These are phyloP conservation scores for Pheosia gnoma DNA, from an alignment of 2,888 invertebrate species.

Conservation along the genomic window DNA sequence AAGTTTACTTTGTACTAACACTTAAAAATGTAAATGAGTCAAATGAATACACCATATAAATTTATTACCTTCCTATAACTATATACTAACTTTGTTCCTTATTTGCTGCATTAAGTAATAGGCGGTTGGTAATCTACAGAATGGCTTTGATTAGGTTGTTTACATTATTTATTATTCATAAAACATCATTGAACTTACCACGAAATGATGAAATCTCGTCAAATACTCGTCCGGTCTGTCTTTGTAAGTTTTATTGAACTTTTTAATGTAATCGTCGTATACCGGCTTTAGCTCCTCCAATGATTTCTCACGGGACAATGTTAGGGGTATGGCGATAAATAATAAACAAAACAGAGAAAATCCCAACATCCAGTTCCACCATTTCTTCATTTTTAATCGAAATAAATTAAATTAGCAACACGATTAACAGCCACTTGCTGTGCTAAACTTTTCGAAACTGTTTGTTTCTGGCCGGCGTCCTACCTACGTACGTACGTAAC, in stretches of 20 bases:
- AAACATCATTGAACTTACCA: constrained; percentile 64
- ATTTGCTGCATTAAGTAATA: too few species aligned
- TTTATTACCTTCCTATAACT: too few species aligned
- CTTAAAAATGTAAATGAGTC: too few species aligned
- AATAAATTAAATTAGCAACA: constrained; percentile 20
- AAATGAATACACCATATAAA: too few species aligned
- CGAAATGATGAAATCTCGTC: constrained; percentile 78
- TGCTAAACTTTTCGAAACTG: constrained; percentile 16
- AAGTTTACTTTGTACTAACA: too few species aligned
- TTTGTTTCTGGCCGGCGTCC: neutral
- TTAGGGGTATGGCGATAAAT: constrained; percentile 68
- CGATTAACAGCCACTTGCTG: constrained; percentile 24
- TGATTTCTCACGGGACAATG: constrained; percentile 44
- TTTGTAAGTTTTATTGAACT: constrained; percentile 83
- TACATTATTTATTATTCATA: neutral
- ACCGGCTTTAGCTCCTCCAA: constrained; percentile 58
- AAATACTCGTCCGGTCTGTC: constrained; percentile 74
- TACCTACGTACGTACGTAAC: too few species aligned
- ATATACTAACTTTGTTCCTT: too few species aligned
- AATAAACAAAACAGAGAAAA: constrained; percentile 63
- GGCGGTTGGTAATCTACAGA: too few species aligned
- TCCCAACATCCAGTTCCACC: constrained; percentile 72
- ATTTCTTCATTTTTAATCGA: constrained; percentile 63
- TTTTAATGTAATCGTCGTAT: constrained; percentile 78
- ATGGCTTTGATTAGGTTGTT: too few species aligned